Evolutionary conservation across 92 coral and sea anemone species (phyloP).

Genomic region (Nematostella vectensis): DNA sequence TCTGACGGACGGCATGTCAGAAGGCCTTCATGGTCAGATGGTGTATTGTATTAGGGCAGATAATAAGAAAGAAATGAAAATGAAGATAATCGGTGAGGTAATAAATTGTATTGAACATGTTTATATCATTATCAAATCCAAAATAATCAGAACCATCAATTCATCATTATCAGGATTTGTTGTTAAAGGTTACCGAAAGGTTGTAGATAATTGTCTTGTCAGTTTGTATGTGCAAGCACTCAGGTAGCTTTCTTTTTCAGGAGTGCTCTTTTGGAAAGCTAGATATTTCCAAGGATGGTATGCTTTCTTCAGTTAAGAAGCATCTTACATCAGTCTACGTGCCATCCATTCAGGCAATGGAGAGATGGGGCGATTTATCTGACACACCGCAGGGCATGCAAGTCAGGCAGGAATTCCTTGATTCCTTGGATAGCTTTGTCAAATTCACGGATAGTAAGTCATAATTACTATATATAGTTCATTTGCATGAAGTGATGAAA

Average conservation of each 20-base stretch:
- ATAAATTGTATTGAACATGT: neutral
- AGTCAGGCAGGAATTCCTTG: slow-evolving; percentile 56
- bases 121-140: neutral
- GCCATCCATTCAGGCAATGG: slow-evolving; percentile 62
- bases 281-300: slow-evolving; percentile 33
- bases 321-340: slow-evolving; percentile 53
- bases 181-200: too few species aligned
- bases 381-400: slow-evolving; percentile 69
- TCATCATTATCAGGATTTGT: too few species aligned
- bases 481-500: too few species aligned
- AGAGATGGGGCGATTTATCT: slow-evolving; percentile 63
- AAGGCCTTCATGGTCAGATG: slow-evolving; percentile 56
- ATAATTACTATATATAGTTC: too few species aligned
- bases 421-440: slow-evolving; percentile 58
- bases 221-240: too few species aligned
- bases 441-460: slow-evolving; percentile 72
- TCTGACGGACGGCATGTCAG: slow-evolving; percentile 62
- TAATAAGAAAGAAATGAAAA: slow-evolving; percentile 60
- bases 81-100: slow-evolving; percentile 73
- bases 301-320: slow-evolving; percentile 49
- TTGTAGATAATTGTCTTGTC: too few species aligned
- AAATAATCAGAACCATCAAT: too few species aligned
- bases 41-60: slow-evolving; percentile 62
- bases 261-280: slow-evolving; percentile 61
- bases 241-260: too few species aligned